These are phyloP conservation scores for Thymelicus acteon DNA, from an alignment of 2,888 invertebrate genomes.

Conservation along the genomic window DNA sequence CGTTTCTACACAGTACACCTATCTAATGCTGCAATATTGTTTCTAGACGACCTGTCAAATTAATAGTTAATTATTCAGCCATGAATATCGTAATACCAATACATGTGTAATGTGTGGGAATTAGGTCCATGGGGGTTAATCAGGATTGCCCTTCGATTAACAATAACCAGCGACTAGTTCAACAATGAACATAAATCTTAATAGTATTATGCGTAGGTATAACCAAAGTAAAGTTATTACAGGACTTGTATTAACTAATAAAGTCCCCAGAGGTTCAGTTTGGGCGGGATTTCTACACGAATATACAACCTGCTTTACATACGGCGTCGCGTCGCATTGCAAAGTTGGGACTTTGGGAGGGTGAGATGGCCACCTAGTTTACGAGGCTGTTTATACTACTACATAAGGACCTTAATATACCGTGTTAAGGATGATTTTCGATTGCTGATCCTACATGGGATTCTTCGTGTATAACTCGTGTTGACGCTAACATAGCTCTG, in stretches of 20 bases:
- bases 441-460: conserved; percentile 33
- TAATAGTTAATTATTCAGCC: no score
- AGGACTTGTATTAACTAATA: conserved; percentile 15
- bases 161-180: neutral
- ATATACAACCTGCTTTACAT: conserved; percentile 41
- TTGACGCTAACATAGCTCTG: conserved; percentile 59
- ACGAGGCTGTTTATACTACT: conserved; percentile 18
- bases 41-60: no score
- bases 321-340: conserved; percentile 45
- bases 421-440: conserved; percentile 10
- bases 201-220: neutral
- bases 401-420: conserved; percentile 14
- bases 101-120: no score
- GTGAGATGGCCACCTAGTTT: conserved; percentile 28
- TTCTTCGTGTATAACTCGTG: conserved; percentile 52
- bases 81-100: no score
- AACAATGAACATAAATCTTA: conserved; percentile 11
- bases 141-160: no score
- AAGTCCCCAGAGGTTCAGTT: conserved; percentile 12
- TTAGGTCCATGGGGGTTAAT: no score
- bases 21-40: no score
- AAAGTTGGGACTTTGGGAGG: conserved; percentile 55
- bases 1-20: no score
- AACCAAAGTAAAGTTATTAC: neutral
- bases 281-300: conserved; percentile 18